A percentile compares a stretch with the other conserved stretches of the same genome.
phyloP scores from a whole-genome alignment of 1,140 invertebrate species.

The Diuraphis noxia region DNA sequence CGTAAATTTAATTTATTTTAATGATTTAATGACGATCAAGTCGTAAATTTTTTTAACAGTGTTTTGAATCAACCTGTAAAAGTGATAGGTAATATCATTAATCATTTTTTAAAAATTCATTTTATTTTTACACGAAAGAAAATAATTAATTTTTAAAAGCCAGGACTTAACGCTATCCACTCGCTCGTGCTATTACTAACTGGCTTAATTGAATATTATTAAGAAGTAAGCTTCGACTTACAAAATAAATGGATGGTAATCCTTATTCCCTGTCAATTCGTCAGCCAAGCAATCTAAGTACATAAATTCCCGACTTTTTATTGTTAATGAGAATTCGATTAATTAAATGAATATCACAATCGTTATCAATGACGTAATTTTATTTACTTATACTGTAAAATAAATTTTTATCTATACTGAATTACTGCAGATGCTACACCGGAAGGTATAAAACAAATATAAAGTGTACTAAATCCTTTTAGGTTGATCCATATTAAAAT shows the following conservation, averaged over 20 bases:
- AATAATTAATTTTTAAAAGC: slow-evolving; percentile 5
- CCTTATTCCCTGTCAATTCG: neutral
- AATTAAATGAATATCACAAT: neutral
- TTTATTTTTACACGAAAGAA: neutral
- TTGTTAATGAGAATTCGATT: slow-evolving; percentile 7
- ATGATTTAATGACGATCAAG: neutral
- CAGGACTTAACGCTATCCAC: neutral
- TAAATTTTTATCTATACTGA: neutral
- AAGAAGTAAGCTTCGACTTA: neutral
- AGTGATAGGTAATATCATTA: slow-evolving; percentile 9
- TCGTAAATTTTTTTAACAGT: neutral
- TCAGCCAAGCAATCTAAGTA: neutral
- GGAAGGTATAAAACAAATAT: neutral
- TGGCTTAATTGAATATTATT: slow-evolving; percentile 1
- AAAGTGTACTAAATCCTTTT: neutral
- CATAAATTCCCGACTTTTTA: neutral
- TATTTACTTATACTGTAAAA: neutral
- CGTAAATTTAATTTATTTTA: neutral
- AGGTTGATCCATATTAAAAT: neutral
- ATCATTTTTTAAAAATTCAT: neutral
- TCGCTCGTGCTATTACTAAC: neutral
- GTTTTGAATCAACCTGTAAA: neutral
- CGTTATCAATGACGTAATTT: neutral
- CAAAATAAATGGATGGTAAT: neutral
- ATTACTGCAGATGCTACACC: neutral